A percentile compares a stretch with the other conserved stretches of the same genome.
These are phyloP conservation scores for Notothenia rossii DNA, from an alignment of 2,113 vertebrate species.

Conservation along the genomic window DNA sequence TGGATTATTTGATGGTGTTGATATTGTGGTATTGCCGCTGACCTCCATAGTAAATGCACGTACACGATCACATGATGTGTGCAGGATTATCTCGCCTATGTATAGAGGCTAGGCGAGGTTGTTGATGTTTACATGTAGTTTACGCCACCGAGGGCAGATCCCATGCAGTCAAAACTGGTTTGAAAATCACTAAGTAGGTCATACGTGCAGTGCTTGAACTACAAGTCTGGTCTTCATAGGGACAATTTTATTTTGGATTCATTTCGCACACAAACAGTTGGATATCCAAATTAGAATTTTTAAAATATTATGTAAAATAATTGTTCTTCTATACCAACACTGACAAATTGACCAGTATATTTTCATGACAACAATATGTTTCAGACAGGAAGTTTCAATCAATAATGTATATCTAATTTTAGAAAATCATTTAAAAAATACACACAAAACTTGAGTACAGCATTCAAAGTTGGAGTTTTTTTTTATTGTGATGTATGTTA, in stretches of 20 bases:
- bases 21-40: not conserved
- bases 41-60: not conserved
- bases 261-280: not conserved
- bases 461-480: not conserved
- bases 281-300: not conserved
- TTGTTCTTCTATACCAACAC: no score
- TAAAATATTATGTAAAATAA: no score
- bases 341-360: no score
- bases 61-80: not conserved
- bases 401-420: not conserved
- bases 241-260: not conserved
- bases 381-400: no score
- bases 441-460: not conserved
- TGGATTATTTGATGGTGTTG: slow-evolving; percentile 18
- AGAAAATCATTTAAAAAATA: not conserved
- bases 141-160: slow-evolving; percentile 13
- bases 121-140: no score
- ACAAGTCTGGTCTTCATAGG: slow-evolving; percentile 1
- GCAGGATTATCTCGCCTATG: slow-evolving; percentile 69
- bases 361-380: no score
- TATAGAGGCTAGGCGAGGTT: slow-evolving; percentile 1
- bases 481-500: not conserved
- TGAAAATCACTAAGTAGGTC: slow-evolving; percentile 15
- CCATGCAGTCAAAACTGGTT: slow-evolving; percentile 42
- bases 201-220: not conserved